Conservation (phyloP, 2,113 vertebrate species). For the Leuciscus idus region DNA sequence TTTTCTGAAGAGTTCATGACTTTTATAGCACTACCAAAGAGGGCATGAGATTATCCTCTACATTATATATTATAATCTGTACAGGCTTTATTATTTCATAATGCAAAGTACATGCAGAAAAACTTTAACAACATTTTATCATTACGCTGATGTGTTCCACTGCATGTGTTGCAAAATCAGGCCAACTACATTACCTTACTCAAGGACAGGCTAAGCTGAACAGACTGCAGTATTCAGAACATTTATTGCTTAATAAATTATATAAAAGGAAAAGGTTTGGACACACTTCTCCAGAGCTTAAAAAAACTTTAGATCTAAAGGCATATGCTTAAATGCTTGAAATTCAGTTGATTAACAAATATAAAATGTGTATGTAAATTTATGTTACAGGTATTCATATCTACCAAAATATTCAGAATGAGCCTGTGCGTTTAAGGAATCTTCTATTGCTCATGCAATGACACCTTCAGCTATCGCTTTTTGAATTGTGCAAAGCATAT, state of each 20-base stretch:
- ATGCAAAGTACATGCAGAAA: neutral
- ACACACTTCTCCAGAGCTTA: neutral
- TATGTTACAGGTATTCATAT: neutral
- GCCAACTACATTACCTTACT: slow-evolving; percentile 19
- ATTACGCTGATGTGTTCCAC: slow-evolving; percentile 45
- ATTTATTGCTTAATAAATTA: slow-evolving; percentile 65
- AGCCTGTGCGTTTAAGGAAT: neutral
- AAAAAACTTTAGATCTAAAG: slow-evolving; percentile 28
- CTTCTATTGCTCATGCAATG: neutral
- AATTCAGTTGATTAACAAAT: neutral
- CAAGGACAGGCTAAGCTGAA: slow-evolving; percentile 34
- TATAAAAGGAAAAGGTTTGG: slow-evolving; percentile 42
- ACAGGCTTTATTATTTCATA: neutral
- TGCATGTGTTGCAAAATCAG: slow-evolving; percentile 18
- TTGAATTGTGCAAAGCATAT: neutral
- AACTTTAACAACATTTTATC: slow-evolving; percentile 17
- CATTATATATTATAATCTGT: slow-evolving; percentile 5
- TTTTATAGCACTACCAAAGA: neutral
- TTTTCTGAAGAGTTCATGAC: neutral
- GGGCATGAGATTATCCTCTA: neutral
- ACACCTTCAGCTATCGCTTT: neutral
- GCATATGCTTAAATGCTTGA: slow-evolving; percentile 16
- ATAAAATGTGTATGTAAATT: neutral
- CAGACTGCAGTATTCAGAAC: slow-evolving; percentile 26
- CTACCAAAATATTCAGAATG: neutral